Percentiles rank a stretch among this genome's conserved stretches.
These are phyloP conservation scores for Acrocephalus arundinaceus DNA, from an alignment of 2,113 vertebrate genomes.

Conservation along the genomic window DNA sequence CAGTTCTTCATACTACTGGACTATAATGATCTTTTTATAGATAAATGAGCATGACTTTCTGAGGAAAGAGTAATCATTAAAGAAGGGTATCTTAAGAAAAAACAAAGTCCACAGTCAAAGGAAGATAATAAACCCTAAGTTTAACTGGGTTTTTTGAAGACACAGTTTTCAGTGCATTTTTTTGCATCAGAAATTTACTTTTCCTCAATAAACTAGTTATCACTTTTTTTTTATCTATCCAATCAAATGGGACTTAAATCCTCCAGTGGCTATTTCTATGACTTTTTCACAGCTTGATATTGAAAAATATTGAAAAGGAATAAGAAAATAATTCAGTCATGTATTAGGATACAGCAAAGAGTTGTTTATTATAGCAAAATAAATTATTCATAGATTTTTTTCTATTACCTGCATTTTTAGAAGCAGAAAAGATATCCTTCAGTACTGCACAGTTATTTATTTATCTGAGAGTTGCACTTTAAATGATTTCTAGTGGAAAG, in stretches of 20 bases:
- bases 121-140: not conserved
- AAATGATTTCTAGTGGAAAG: not conserved
- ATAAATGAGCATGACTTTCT: not conserved
- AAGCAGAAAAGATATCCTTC: not conserved
- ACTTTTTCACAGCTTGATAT: not conserved
- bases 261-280: not conserved
- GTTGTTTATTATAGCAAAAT: not conserved
- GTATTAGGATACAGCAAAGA: not conserved
- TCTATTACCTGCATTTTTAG: not conserved
- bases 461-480: not conserved
- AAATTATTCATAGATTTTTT: not conserved
- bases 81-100: not conserved
- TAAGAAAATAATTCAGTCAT: not conserved
- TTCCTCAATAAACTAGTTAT: not conserved
- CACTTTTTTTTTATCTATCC: not conserved
- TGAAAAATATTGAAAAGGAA: not conserved
- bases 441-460: not conserved
- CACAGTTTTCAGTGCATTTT: not conserved
- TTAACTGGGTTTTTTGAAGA: not conserved
- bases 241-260: not conserved
- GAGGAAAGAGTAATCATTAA: constrained; percentile 68
- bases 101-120: constrained; percentile 50
- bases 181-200: not conserved
- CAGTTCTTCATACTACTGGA: not conserved
- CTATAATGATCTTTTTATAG: not conserved